Conservation (phyloP, 1,140 invertebrate species). For the Anoplolepis gracilipes region DNA sequence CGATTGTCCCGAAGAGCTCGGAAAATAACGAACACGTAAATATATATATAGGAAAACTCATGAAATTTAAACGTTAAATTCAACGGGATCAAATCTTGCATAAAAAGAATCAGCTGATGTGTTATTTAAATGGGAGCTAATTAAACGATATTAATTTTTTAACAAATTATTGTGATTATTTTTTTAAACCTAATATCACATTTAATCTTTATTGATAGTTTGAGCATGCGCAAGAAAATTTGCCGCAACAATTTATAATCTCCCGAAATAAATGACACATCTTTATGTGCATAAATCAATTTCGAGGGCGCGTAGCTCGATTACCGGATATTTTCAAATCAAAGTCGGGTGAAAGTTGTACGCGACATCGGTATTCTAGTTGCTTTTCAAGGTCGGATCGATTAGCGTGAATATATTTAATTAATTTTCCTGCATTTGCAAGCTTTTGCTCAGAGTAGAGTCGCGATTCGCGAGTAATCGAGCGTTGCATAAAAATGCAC, state of each 20-base stretch:
- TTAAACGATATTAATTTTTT: too few species aligned
- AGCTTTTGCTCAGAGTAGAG: background rate
- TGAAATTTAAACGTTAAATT: too few species aligned
- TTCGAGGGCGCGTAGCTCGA: conserved; percentile 63
- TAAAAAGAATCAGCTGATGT: too few species aligned
- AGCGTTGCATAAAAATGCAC: background rate
- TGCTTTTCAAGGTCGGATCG: conserved; percentile 75
- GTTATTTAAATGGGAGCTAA: too few species aligned
- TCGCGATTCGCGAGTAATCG: background rate
- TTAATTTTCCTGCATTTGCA: conserved; percentile 11
- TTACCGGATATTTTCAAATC: conserved; percentile 72
- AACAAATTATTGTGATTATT: too few species aligned
- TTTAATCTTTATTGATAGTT: too few species aligned
- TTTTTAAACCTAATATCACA: too few species aligned
- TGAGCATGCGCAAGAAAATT: background rate
- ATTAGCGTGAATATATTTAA: conserved; percentile 32
- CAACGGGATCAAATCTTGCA: too few species aligned
- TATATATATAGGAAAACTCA: background rate
- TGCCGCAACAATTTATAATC: background rate
- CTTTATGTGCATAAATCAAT: conserved; percentile 46
- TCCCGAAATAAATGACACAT: background rate
- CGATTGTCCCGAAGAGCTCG: conserved; percentile 6
- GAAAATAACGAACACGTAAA: background rate
- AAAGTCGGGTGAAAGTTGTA: conserved; percentile 77
- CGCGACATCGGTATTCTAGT: conserved; percentile 74